Percentiles rank a stretch among this genome's conserved stretches.
phyloP scores from a whole-genome alignment of 2,888 invertebrate genomes.

The Iphiclides podalirius region DNA sequence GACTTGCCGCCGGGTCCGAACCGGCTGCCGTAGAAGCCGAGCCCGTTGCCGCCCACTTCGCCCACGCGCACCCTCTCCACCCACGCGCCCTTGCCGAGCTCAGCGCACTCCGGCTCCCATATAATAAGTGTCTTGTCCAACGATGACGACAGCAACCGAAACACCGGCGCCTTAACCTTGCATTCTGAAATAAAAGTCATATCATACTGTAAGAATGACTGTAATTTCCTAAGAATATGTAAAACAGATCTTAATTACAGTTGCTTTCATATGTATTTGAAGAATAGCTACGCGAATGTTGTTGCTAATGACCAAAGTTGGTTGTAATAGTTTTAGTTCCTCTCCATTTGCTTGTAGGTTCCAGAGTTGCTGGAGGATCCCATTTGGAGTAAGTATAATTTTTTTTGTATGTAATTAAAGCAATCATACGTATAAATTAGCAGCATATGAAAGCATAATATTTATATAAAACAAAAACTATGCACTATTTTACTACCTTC shows the following conservation, averaged over 20 bases:
- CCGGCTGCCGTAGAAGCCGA: conserved; percentile 95
- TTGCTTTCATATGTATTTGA: too few species aligned
- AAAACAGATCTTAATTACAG: too few species aligned
- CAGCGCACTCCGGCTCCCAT: conserved; percentile 84
- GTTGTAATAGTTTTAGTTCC: too few species aligned
- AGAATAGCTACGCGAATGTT: too few species aligned
- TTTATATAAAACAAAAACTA: too few species aligned
- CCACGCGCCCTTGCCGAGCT: conserved; percentile 83
- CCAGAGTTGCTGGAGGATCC: too few species aligned
- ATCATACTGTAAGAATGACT: neutral
- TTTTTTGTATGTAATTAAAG: too few species aligned
- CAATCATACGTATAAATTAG: too few species aligned
- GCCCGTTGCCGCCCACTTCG: conserved; percentile 94
- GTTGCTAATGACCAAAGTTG: too few species aligned
- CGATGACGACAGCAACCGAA: conserved; percentile 90
- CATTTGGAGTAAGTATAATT: too few species aligned
- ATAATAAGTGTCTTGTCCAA: conserved; percentile 95
- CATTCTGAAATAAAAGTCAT: conserved; percentile 26
- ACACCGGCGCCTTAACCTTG: conserved; percentile 39
- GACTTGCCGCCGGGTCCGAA: conserved; percentile 85
- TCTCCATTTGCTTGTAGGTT: too few species aligned
- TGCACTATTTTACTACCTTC: conserved; percentile 28
- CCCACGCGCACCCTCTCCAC: conserved; percentile 91
- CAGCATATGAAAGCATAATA: too few species aligned
- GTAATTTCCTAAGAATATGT: neutral